Conservation (phyloP, 2,888 invertebrate genomes). For the Temnothorax unifasciatus region DNA sequence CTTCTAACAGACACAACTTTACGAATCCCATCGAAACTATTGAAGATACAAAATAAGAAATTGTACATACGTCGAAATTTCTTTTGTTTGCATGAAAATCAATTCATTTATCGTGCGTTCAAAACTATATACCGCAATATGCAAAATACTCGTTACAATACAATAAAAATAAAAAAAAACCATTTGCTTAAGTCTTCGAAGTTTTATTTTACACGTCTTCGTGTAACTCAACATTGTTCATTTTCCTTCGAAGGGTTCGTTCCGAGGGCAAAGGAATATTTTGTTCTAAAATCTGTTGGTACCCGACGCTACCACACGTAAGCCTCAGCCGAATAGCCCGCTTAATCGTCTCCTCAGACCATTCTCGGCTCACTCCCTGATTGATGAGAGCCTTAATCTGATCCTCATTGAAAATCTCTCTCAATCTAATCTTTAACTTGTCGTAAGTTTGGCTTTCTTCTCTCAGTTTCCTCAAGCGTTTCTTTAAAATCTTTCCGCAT, state of each 20-base stretch:
- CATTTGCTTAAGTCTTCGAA: background rate
- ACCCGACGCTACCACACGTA: background rate
- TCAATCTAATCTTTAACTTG: background rate
- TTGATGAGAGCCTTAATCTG: background rate
- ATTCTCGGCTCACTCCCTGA: background rate
- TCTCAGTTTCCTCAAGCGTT: background rate
- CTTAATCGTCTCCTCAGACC: background rate
- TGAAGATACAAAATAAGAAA: background rate
- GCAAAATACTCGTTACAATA: background rate
- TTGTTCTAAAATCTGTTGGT: constrained; percentile 10
- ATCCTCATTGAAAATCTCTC: constrained; percentile 11
- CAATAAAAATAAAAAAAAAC: background rate
- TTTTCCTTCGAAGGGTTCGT: background rate
- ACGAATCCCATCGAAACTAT: too few species aligned
- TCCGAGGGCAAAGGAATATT: background rate
- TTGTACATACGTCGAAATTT: background rate
- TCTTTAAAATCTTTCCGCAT: background rate
- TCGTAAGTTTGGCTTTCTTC: background rate
- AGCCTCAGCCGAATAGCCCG: background rate
- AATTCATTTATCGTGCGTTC: background rate
- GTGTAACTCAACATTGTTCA: background rate
- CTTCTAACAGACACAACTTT: too few species aligned
- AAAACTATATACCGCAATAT: background rate
- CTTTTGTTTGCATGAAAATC: background rate
- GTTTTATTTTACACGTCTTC: background rate